phyloP scores from a whole-genome alignment of 2,797 vertebrate species.

The Phaenicophaeus curvirostris region DNA sequence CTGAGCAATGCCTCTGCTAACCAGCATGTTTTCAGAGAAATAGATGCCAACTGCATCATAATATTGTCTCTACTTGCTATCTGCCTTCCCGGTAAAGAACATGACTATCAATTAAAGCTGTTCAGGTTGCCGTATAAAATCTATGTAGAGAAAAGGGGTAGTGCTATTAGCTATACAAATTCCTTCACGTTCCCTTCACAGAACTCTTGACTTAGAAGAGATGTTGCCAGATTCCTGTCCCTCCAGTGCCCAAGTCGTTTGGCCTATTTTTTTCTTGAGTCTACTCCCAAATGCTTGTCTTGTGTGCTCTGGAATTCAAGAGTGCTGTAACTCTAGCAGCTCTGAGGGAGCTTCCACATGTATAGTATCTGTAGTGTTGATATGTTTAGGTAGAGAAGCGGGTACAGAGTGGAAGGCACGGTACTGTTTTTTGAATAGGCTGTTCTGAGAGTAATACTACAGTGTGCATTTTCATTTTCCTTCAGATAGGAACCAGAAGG shows the following conservation, averaged over 20 bases:
- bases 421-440: neutral
- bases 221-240: neutral
- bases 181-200: neutral
- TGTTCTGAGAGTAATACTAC: constrained; percentile 9
- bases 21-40: neutral
- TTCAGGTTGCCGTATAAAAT: neutral
- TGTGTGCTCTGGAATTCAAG: neutral
- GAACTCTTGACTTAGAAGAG: neutral
- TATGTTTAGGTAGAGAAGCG: neutral
- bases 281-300: neutral
- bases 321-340: neutral
- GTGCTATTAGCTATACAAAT: neutral
- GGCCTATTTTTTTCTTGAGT: neutral
- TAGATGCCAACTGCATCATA: neutral
- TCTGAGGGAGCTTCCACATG: neutral
- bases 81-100: neutral
- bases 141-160: neutral
- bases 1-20: constrained; percentile 1
- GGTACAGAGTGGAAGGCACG: neutral
- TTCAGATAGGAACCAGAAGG: constrained; percentile 45
- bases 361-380: neutral
- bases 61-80: neutral
- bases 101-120: neutral
- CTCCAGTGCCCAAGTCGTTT: neutral
- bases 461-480: constrained; percentile 22